Evolutionary conservation across 2,888 invertebrate species (phyloP).

Genomic region (Spilosoma lubricipeda): DNA sequence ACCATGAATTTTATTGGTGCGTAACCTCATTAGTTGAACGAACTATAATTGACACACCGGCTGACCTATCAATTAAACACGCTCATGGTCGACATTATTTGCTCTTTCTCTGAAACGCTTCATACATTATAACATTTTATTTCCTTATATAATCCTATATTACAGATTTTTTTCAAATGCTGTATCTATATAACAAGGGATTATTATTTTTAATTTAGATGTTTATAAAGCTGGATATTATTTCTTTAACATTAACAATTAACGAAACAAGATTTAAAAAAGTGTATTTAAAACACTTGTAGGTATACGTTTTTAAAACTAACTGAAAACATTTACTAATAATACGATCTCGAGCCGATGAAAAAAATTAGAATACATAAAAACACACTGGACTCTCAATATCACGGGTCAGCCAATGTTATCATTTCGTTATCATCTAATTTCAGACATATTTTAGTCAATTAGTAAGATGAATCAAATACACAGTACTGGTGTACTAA

Average conservation of each 20-base stretch:
- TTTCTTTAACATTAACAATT: too few species aligned
- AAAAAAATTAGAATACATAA: not conserved
- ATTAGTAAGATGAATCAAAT: not conserved
- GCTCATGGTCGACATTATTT: constrained; percentile 57
- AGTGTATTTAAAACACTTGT: too few species aligned
- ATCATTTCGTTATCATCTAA: not conserved
- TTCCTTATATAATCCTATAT: not conserved
- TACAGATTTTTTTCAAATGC: not conserved
- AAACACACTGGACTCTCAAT: not conserved
- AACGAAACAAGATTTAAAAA: too few species aligned
- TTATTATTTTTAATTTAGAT: too few species aligned
- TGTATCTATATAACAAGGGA: too few species aligned
- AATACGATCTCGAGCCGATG: not conserved
- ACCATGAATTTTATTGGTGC: constrained; percentile 68
- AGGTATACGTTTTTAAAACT: too few species aligned
- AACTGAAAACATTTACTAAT: not conserved
- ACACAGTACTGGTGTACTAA: not conserved
- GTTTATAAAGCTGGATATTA: too few species aligned
- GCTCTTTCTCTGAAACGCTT: constrained; percentile 49
- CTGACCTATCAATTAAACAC: constrained; percentile 83
- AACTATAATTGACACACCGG: constrained; percentile 84
- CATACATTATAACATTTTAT: constrained; percentile 5
- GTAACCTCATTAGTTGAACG: constrained; percentile 82
- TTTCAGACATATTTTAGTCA: too few species aligned
- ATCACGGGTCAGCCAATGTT: not conserved